phyloP scores from a whole-genome alignment of 2,113 vertebrate genomes.

The Gallinago undulata region DNA sequence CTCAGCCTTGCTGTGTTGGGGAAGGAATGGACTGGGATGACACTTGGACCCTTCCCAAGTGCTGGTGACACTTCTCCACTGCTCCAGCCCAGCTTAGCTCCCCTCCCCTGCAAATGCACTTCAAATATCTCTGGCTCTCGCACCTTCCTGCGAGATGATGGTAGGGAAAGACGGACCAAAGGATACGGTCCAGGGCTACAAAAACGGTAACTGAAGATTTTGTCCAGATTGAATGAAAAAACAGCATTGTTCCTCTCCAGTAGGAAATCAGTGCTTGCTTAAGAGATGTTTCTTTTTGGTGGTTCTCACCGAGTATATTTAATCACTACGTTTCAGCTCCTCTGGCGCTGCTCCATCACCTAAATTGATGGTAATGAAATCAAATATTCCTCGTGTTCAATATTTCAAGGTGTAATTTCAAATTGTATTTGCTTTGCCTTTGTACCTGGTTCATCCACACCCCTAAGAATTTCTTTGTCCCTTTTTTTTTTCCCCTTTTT shows the following conservation, averaged over 20 bases:
- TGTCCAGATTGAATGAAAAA: background rate
- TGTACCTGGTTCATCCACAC: background rate
- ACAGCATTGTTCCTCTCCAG: background rate
- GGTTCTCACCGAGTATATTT: background rate
- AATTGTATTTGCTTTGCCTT: background rate
- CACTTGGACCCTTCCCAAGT: background rate
- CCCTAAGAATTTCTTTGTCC: background rate
- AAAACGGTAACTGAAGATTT: background rate
- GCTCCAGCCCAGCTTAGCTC: background rate
- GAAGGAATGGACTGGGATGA: background rate
- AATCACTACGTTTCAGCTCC: fast-evolving
- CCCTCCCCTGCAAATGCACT: background rate
- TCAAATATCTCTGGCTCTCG: background rate
- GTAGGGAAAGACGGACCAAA: background rate
- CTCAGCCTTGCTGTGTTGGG: background rate
- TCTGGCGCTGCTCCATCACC: background rate
- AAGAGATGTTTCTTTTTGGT: background rate
- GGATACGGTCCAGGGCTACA: background rate
- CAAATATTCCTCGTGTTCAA: background rate
- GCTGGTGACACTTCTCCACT: background rate
- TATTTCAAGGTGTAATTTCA: slow-evolving; percentile 1
- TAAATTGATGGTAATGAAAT: background rate
- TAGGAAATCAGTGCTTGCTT: background rate
- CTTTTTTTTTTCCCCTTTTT: too few relatives aligned
- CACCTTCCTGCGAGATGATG: background rate